Percentiles rank a stretch among this genome's conserved stretches.
Conservation (phyloP, 2,888 invertebrate species). For the Pemphredon lugubris region DNA sequence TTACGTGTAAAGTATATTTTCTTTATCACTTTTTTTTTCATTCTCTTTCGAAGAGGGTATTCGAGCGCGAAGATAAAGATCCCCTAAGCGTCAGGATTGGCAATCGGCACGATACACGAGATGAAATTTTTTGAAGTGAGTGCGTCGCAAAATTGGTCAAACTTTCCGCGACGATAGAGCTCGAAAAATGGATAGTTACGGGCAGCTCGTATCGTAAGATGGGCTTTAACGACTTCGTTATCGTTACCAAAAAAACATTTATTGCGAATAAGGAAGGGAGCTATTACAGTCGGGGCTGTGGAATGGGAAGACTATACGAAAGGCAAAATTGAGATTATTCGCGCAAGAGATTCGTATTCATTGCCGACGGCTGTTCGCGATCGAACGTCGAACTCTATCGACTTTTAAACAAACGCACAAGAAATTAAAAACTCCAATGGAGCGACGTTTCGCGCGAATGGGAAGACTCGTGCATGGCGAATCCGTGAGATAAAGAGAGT, state of each 20-base stretch:
- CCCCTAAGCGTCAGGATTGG: no score
- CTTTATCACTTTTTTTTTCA: no score
- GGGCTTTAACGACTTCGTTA: constrained; percentile 4
- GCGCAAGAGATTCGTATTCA: neutral
- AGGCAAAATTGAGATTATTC: neutral
- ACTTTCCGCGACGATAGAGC: constrained; percentile 16
- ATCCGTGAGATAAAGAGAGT: no score
- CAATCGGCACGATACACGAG: constrained; percentile 4
- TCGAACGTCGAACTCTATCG: constrained; percentile 2
- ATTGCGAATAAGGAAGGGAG: neutral
- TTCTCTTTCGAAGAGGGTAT: no score
- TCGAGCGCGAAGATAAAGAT: no score
- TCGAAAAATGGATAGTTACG: constrained; percentile 14
- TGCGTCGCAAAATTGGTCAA: constrained; percentile 13
- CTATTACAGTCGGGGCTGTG: no score
- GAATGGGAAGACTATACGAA: no score
- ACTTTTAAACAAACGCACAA: constrained; percentile 43
- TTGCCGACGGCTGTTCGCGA: neutral
- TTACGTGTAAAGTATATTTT: no score
- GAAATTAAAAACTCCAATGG: constrained; percentile 1
- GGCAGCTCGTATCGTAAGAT: constrained; percentile 2
- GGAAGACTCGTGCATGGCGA: no score
- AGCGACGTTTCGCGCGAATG: neutral
- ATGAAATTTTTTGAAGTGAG: constrained; percentile 12
- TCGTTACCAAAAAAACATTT: neutral